These are phyloP conservation scores for Drosophila meridiana DNA, from an alignment of 2,888 invertebrate species.

Conservation along the genomic window DNA sequence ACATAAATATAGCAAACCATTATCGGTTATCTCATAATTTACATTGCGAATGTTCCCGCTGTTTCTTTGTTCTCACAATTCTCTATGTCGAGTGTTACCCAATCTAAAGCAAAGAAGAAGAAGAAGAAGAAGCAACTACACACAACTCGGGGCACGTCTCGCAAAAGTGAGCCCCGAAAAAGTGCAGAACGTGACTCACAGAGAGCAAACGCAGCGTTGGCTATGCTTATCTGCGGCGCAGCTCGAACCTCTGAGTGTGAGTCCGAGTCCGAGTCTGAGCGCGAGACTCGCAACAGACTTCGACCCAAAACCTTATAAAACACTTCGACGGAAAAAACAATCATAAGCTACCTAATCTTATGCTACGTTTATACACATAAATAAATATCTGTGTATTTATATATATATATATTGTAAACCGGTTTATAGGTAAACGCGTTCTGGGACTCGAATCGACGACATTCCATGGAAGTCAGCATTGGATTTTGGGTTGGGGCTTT, in stretches of 20 bases:
- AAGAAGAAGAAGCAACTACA: slow-evolving; percentile 1
- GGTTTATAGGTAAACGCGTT: slow-evolving; percentile 60
- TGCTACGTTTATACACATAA: slow-evolving; percentile 26
- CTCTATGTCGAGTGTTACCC: slow-evolving; percentile 30
- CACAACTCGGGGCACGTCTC: slow-evolving; percentile 25
- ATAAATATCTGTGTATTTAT: background rate
- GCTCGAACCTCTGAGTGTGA: slow-evolving; percentile 17
- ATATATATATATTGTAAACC: slow-evolving; percentile 23
- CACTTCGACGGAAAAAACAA: slow-evolving; percentile 9
- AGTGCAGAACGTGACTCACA: slow-evolving; percentile 43
- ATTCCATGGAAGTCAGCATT: slow-evolving; percentile 61
- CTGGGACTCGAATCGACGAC: slow-evolving; percentile 48
- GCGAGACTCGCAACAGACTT: slow-evolving; percentile 8
- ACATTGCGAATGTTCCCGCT: slow-evolving; percentile 26
- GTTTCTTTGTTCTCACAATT: slow-evolving; percentile 11
- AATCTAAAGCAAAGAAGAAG: slow-evolving; percentile 7
- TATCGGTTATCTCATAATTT: slow-evolving; percentile 34
- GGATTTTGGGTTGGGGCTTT: slow-evolving; percentile 18
- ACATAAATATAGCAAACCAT: background rate
- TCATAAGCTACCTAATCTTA: slow-evolving; percentile 47
- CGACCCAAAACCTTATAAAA: slow-evolving; percentile 28
- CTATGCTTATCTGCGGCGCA: slow-evolving; percentile 8
- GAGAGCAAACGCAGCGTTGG: slow-evolving; percentile 1
- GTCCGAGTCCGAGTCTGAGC: background rate
- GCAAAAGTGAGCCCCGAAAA: slow-evolving; percentile 21